Base-by-base conservation (phyloP, 2,888 invertebrate genomes). In the Hermodice carunculata region DNA sequence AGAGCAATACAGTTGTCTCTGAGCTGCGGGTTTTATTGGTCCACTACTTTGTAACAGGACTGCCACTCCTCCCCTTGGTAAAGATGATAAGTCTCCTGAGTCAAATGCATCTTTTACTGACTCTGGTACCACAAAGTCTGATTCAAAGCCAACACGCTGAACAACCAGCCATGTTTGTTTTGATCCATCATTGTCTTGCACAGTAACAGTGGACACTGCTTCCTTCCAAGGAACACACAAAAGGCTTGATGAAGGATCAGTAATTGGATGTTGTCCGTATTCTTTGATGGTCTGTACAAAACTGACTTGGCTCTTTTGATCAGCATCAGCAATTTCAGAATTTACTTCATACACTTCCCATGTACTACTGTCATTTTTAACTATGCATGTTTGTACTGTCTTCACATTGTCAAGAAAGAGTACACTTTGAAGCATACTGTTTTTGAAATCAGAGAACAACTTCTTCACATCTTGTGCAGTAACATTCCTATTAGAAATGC, bases 381-480 rank as follows among this genome's bases (percentile, higher is more conserved):
- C 59, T 11, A 69, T 66, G 2, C 68, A 72, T 3, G 71, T 56
- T 26, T 44, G 71, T 26, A 82, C 76, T 26, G 64, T 64, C 43
- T 66, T 64, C 1, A 81, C 53, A 57, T 76, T 71, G 42, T 80
- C 79, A 0, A 78, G 66, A 70, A 83, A 83, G 24, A 82, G 56
- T 11, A 83, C 59, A 19, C 69, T 68, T 5, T 76, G 73, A 43
- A 69, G 53, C 53, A 75, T 71, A 40, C 79, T 76, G 4, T 63
- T 37, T 51, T 67, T 67, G n/a, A 81, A 71, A 3, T 62, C 43
- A 3, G 56, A 19, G 4, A 82, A 46, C 19, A 83, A 32, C 26
- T 54, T 28, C 17, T 68, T 52, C 3, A 80, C 37, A 5, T 51
- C 43, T 1, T 58, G 43, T n/a, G 40, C 29, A 17, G 68, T 61